Evolutionary conservation across 1,140 invertebrate species (phyloP).

Genomic region (Drosophila mauritiana): DNA sequence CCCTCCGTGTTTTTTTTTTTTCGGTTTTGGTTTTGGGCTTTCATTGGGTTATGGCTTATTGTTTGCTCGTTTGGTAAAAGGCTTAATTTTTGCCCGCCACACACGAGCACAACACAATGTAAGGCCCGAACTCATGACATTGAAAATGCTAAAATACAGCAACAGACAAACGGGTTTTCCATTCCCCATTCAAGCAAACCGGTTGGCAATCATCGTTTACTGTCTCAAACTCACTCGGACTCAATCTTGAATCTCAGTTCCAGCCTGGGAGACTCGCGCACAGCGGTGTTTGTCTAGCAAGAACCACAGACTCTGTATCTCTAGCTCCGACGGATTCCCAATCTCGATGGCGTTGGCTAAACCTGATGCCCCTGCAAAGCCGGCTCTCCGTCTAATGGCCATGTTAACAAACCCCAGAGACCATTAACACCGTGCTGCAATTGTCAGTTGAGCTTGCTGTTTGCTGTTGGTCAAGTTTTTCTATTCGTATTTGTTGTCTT

Average conservation of each 20-base stretch:
- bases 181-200: slow-evolving; percentile 48
- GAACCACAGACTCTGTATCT: slow-evolving; percentile 41
- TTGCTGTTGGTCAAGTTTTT: slow-evolving; percentile 45
- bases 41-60: slow-evolving; percentile 20
- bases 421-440: slow-evolving; percentile 58
- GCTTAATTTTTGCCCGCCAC: slow-evolving; percentile 27
- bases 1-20: background rate
- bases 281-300: slow-evolving; percentile 54
- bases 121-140: slow-evolving; percentile 61
- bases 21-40: background rate
- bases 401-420: slow-evolving; percentile 60
- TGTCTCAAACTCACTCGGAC: slow-evolving; percentile 10
- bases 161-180: slow-evolving; percentile 64
- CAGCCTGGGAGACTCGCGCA: slow-evolving; percentile 29
- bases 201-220: slow-evolving; percentile 51
- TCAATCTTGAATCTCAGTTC: slow-evolving; percentile 17
- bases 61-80: slow-evolving; percentile 37
- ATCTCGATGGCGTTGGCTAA: slow-evolving; percentile 18
- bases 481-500: slow-evolving; percentile 9
- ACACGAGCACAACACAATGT: slow-evolving; percentile 15
- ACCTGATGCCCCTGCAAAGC: slow-evolving; percentile 35
- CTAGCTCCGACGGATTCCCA: background rate
- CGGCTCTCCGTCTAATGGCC: slow-evolving; percentile 48
- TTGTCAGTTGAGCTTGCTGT: slow-evolving; percentile 21
- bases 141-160: slow-evolving; percentile 72